Percentiles rank a stretch among this genome's conserved stretches.
Evolutionary conservation across 2,113 vertebrate species (phyloP).

Genomic region (Onychostoma macrolepis): DNA sequence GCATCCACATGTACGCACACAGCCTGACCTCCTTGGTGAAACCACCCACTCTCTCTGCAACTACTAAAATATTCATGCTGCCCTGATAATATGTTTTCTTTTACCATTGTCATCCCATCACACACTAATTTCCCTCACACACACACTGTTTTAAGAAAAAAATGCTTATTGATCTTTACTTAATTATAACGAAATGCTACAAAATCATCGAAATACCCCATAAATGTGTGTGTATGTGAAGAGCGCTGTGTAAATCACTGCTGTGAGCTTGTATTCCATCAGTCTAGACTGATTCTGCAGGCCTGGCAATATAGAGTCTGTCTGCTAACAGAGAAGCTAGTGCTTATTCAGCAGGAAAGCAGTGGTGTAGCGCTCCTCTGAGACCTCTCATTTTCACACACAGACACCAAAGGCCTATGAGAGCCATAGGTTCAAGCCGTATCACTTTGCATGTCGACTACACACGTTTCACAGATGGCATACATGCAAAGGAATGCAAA

Average conservation of each 20-base stretch:
- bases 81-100: conserved; percentile 32
- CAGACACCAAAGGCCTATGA: conserved; percentile 25
- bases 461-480: conserved; percentile 20
- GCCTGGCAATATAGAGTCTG: conserved; percentile 37
- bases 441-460: conserved; percentile 4
- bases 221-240: not conserved
- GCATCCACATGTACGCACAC: conserved; percentile 10
- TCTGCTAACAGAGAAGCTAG: conserved; percentile 19
- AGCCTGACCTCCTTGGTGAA: conserved; percentile 44
- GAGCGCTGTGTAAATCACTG: not conserved
- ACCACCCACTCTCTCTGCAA: conserved; percentile 29
- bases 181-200: not conserved
- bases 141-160: not conserved
- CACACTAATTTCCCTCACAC: not conserved
- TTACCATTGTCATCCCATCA: not conserved
- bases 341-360: conserved; percentile 45
- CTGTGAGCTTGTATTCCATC: conserved; percentile 4
- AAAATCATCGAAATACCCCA: not conserved
- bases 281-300: conserved; percentile 36
- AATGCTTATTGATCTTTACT: not conserved
- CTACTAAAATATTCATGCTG: conserved; percentile 53
- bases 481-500: conserved; percentile 39
- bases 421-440: conserved; percentile 12
- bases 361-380: conserved; percentile 22
- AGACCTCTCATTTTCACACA: conserved; percentile 41